Evolutionary conservation across 2,113 vertebrate species (phyloP).

Genomic region (Haplochromis vanheusdeni): DNA sequence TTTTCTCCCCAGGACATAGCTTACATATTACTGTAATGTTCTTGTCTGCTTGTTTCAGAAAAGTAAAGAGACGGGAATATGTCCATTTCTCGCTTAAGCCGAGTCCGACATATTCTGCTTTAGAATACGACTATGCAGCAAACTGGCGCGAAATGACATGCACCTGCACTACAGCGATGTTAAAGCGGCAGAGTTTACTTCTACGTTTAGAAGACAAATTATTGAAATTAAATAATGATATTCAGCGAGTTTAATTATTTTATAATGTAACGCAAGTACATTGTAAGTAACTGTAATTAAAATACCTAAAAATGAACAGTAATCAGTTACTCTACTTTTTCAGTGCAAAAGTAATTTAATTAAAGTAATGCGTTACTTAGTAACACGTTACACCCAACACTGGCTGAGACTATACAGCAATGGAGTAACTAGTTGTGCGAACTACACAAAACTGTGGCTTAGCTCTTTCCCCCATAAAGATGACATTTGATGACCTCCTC

Average conservation of each 20-base stretch:
- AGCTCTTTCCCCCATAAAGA: not conserved
- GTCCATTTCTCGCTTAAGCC: no score
- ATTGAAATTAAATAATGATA: not conserved
- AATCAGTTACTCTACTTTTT: not conserved
- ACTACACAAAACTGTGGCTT: not conserved
- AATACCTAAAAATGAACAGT: not conserved
- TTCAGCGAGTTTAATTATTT: not conserved
- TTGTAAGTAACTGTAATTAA: not conserved
- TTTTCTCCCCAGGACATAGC: no score
- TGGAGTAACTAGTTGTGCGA: not conserved
- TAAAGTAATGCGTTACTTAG: not conserved
- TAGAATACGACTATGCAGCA: not conserved
- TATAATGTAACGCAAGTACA: not conserved
- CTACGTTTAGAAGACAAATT: accelerated
- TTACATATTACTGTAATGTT: no score
- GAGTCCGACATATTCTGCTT: no score
- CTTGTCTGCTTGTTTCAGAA: no score
- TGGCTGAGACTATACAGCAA: not conserved
- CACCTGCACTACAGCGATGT: accelerated
- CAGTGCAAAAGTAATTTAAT: not conserved
- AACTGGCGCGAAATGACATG: accelerated
- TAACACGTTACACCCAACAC: not conserved
- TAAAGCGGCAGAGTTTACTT: accelerated
- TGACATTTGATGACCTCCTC: not conserved
- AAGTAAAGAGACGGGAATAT: no score